phyloP scores from a whole-genome alignment of 2,888 invertebrate genomes.

The Scaeva pyrastri region DNA sequence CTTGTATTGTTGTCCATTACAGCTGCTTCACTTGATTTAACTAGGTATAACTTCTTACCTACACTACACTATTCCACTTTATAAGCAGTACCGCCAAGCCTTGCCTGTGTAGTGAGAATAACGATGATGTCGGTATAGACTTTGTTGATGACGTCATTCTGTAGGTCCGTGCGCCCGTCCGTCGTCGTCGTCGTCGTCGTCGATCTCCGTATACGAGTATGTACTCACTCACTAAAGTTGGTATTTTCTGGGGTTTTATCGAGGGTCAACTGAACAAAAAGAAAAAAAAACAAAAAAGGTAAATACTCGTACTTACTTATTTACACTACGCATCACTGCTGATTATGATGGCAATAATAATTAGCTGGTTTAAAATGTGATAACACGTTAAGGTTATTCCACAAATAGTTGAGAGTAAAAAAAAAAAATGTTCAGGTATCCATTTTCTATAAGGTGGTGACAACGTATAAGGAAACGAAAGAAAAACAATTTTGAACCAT shows the following conservation, averaged over 20 bases:
- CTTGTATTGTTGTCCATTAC: conserved; percentile 39
- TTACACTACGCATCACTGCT: conserved; percentile 27
- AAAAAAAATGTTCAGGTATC: too few relatives aligned
- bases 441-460: too few relatives aligned
- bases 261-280: conserved; percentile 54
- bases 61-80: conserved; percentile 7
- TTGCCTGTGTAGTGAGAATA: conserved; percentile 1
- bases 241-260: conserved; percentile 60
- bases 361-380: conserved; percentile 55
- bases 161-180: background rate
- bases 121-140: background rate
- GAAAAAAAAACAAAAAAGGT: background rate
- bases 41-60: background rate
- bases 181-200: too few relatives aligned
- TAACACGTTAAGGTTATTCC: conserved; percentile 50
- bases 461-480: too few relatives aligned
- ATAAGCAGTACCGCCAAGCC: conserved; percentile 30
- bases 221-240: background rate
- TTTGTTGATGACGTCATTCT: conserved; percentile 19
- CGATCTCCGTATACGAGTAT: background rate
- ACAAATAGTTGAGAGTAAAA: background rate
- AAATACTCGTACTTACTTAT: conserved; percentile 15
- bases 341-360: conserved; percentile 48
- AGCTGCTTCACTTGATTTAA: conserved; percentile 55
- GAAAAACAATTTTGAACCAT: too few relatives aligned